Evolutionary conservation across 2,797 vertebrate genomes (phyloP).

Genomic region (Acanthurus lineatus): DNA sequence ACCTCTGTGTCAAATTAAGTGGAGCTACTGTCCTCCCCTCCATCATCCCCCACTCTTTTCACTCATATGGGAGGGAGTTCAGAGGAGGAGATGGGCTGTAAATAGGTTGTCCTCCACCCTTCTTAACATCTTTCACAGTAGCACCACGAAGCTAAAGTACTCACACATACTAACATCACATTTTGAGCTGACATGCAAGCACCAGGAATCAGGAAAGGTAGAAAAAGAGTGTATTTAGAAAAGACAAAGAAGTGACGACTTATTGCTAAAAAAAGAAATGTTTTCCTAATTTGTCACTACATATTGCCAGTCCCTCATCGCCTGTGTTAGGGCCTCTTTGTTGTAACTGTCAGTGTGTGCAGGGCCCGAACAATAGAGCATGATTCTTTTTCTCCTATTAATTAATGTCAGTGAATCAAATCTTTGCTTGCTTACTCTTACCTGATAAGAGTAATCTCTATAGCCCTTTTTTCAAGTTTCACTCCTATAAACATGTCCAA

Average conservation of each 20-base stretch:
- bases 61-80: conserved; percentile 14
- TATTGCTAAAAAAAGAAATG: conserved; percentile 49
- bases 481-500: conserved; percentile 24
- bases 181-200: conserved; percentile 69
- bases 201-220: conserved; percentile 48
- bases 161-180: conserved; percentile 40
- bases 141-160: conserved; percentile 52
- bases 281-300: conserved; percentile 33
- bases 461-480: conserved; percentile 79
- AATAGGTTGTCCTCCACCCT: conserved; percentile 46
- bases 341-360: conserved; percentile 39
- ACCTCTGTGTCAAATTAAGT: conserved; percentile 53
- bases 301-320: conserved; percentile 48
- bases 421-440: conserved; percentile 38
- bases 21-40: conserved; percentile 40
- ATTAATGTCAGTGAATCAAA: conserved; percentile 36
- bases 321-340: conserved; percentile 44
- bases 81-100: conserved; percentile 35
- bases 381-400: conserved; percentile 27
- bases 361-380: conserved; percentile 24
- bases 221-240: conserved; percentile 21
- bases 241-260: conserved; percentile 38
- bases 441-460: conserved; percentile 61
- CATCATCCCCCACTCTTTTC: neutral
- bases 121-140: conserved; percentile 57